A percentile compares a stretch with the other conserved stretches of the same genome.
Conservation (phyloP, 2,888 invertebrate species). For the Ischnus inquisitorius region DNA sequence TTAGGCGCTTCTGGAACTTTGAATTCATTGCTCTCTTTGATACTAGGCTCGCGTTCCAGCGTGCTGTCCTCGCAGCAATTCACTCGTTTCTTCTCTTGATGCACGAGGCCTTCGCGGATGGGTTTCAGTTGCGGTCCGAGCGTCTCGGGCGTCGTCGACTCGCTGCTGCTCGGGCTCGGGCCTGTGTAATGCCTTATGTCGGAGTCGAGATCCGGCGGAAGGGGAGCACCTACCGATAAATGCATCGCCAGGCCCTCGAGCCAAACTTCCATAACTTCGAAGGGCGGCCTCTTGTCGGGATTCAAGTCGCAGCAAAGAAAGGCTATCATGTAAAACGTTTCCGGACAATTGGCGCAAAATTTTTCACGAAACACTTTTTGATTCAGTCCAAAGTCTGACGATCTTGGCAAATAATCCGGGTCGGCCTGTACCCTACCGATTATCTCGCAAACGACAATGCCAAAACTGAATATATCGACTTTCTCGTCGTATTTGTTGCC, state of each 20-base stretch:
- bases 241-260: conserved; percentile 92
- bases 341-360: conserved; percentile 94
- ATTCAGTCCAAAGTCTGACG: conserved; percentile 96
- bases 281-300: conserved; percentile 96
- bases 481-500: conserved; percentile 98
- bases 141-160: conserved; percentile 88
- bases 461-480: conserved; percentile 98
- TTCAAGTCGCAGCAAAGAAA: conserved; percentile 96
- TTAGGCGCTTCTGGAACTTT: conserved; percentile 73
- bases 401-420: conserved; percentile 96
- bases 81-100: conserved; percentile 81
- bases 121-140: conserved; percentile 87
- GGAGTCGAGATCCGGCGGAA: conserved; percentile 90
- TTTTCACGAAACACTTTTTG: conserved; percentile 94
- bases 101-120: conserved; percentile 86
- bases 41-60: conserved; percentile 80
- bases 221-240: conserved; percentile 88
- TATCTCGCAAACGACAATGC: conserved; percentile 98
- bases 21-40: conserved; percentile 67
- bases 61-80: conserved; percentile 83
- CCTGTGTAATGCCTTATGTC: conserved; percentile 92
- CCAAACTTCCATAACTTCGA: conserved; percentile 96
- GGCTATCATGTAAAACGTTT: conserved; percentile 94
- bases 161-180: conserved; percentile 87
- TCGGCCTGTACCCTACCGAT: conserved; percentile 98